Evolutionary conservation across 2,797 vertebrate genomes (phyloP).

Genomic region (Gobionotothen gibberifrons): DNA sequence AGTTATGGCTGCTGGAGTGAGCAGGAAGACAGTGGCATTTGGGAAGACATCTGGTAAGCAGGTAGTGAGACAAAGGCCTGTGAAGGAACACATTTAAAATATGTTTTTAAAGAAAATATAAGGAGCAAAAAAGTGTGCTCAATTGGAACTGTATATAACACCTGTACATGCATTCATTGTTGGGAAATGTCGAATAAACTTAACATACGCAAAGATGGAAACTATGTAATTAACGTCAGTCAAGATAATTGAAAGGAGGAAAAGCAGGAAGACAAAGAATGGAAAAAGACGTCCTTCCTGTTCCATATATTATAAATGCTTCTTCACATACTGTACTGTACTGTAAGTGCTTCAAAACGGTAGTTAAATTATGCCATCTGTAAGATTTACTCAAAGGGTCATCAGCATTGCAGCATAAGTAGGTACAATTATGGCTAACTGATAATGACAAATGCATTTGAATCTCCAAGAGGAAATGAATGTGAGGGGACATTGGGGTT

Average conservation of each 20-base stretch:
- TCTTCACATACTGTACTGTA: conserved; percentile 36
- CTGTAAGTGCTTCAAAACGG: conserved; percentile 62
- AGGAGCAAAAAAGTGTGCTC: neutral
- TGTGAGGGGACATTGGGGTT: conserved; percentile 39
- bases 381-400: conserved; percentile 66
- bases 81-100: no score
- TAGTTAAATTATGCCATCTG: conserved; percentile 67
- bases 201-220: neutral
- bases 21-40: conserved; percentile 32
- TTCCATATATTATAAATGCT: conserved; percentile 36
- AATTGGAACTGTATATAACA: neutral
- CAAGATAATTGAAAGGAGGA: conserved; percentile 28
- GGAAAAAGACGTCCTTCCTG: conserved; percentile 11
- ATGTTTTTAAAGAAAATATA: neutral
- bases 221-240: conserved; percentile 23
- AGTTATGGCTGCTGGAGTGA: conserved; percentile 40
- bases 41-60: conserved; percentile 54
- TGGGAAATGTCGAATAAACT: neutral
- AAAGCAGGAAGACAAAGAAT: neutral
- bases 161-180: neutral
- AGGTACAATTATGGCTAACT: conserved; percentile 61
- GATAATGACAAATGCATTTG: conserved; percentile 71
- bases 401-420: conserved; percentile 57
- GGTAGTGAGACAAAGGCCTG: conserved; percentile 30
- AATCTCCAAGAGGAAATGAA: conserved; percentile 56